Percentiles rank a stretch among this genome's conserved stretches.
Conservation (phyloP, 2,113 vertebrate genomes). For the Ameiurus melas region DNA sequence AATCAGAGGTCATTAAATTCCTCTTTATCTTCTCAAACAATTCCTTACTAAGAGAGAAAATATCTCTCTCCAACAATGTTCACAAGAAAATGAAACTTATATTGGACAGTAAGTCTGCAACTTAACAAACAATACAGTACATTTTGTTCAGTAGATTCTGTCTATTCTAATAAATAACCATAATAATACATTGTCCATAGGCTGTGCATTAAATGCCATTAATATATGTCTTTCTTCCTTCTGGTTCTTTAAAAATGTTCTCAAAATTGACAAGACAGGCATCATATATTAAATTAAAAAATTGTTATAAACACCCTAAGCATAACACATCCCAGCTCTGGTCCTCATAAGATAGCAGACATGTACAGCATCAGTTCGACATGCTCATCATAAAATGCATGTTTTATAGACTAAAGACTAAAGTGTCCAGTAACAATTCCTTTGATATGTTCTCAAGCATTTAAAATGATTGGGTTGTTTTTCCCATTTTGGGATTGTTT, state of each 20-base stretch:
- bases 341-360: conserved; percentile 34
- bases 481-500: not conserved
- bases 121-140: conserved; percentile 18
- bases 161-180: conserved; percentile 20
- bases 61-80: not conserved
- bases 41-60: conserved; percentile 21
- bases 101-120: not conserved
- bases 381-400: conserved; percentile 10
- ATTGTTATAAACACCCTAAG: conserved; percentile 24
- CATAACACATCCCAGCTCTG: conserved; percentile 38
- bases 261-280: conserved; percentile 11
- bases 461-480: not conserved
- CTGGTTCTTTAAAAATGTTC: not conserved
- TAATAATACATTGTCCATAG: not conserved
- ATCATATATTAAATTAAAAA: conserved; percentile 38
- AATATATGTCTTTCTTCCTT: not conserved
- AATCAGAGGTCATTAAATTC: conserved; percentile 27
- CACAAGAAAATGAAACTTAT: conserved; percentile 22
- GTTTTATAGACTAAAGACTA: conserved; percentile 13
- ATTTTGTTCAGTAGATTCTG: conserved; percentile 12
- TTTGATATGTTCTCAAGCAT: conserved; percentile 9
- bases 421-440: not conserved
- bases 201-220: not conserved
- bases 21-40: conserved; percentile 7
- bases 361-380: conserved; percentile 50